Percentiles rank a stretch among this genome's conserved stretches.
phyloP scores from a whole-genome alignment of 2,888 invertebrate species.

The Nomada ruficornis region DNA sequence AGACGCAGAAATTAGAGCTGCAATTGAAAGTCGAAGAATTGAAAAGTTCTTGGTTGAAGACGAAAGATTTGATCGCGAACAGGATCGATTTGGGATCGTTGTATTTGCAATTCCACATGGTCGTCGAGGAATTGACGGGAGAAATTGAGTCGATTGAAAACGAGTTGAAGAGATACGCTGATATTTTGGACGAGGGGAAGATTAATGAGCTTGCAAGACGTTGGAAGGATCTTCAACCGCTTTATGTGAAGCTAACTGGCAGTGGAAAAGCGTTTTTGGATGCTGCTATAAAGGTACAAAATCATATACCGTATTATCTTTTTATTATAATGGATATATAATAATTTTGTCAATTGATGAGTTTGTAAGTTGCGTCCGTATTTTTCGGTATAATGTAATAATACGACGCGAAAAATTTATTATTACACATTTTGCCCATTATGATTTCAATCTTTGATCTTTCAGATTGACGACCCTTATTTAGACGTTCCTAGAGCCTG shows the following conservation, averaged over 20 bases:
- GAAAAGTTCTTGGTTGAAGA: conserved; percentile 87
- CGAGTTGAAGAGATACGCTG: conserved; percentile 85
- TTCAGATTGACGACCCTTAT: conserved; percentile 88
- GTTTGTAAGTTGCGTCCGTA: no score
- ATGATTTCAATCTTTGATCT: background rate
- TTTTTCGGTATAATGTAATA: no score
- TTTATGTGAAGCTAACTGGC: conserved; percentile 88
- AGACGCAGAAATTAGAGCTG: conserved; percentile 87
- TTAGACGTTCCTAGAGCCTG: conserved; percentile 89
- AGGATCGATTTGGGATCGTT: conserved; percentile 88
- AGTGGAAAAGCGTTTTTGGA: conserved; percentile 89
- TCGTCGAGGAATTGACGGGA: conserved; percentile 88
- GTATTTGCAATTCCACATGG: conserved; percentile 90
- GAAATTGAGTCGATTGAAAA: conserved; percentile 89
- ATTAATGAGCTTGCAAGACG: conserved; percentile 86
- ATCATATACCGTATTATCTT: background rate
- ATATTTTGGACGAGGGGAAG: conserved; percentile 85
- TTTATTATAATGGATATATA: conserved; percentile 18
- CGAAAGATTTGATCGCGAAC: conserved; percentile 87
- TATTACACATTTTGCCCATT: background rate
- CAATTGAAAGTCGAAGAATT: conserved; percentile 88
- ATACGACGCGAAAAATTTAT: background rate
- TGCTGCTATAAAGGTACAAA: conserved; percentile 85
- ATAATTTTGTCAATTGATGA: background rate
- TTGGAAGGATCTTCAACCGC: conserved; percentile 88